Base-by-base conservation (phyloP, 1,140 invertebrate species). In the Zaprionus vittiger region DNA sequence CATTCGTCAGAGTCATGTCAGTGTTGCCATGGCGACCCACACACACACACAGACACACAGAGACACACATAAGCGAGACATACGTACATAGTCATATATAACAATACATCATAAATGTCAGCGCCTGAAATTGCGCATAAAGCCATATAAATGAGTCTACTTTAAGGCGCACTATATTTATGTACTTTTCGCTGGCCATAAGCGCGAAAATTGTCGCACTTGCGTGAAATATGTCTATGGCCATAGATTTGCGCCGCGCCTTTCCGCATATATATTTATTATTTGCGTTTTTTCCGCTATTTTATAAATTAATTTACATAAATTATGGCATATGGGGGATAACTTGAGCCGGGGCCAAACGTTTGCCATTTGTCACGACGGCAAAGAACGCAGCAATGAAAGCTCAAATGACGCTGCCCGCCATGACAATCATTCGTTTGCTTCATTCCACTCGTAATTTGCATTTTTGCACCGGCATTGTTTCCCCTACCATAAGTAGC, bases 81-180 rank as follows among this genome's bases (percentile, higher is more conserved):
- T 20, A 57, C 15, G 41, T 1, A 52, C 17, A 67, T 38, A 66
- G 41, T 60, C 62, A 64, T 73, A 61, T 71, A 52, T 70, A 79
- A 77, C 54, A 78, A 89, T 90, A 82, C 70, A 82, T 91, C 89
- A 91, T 91, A 91, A 91, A 83, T 89, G 89, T 91, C 89, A 91
- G 77, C 90, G 81, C 56, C 72, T 80, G 85, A 82, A 90, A 89
- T 91, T 90, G 80, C 84, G 80, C 72, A 91, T 77, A 91, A 91
- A 91, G 89, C 83, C 90, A 91, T 91, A 91, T 91, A 91, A 91
- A 91, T 91, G 89, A 77, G 79, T 79, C 81, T 91, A 79, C 84
- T 91, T 85, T 83, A 79, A 85, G 84, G 81, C 79, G 68, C 81
- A 85, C 81, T 89, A 90, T 90, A 80, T 89, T 90, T 90, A 79